Base-by-base conservation (phyloP, 2,797 vertebrate species). In the Gallinago nigripennis region DNA sequence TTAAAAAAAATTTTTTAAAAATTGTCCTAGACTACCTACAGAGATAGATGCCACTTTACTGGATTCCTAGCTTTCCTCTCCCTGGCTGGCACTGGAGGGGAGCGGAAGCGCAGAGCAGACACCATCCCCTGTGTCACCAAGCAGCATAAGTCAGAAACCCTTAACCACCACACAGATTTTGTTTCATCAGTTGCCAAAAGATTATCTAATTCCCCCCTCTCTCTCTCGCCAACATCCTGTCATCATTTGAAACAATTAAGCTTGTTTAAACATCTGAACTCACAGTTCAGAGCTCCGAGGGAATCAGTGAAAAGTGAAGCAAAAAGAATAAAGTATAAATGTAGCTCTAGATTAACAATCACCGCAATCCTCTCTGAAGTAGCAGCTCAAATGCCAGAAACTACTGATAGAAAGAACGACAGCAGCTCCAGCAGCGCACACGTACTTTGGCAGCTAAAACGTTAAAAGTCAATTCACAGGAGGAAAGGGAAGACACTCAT, bases 141-240 rank as follows among this genome's bases (percentile, higher is more conserved):
- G 50, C 24, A 48, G 7, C 16, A 2, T 11, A 82, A 85, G 16
- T 69, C 50, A 87, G 78, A 87, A 82, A 85, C 33, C 25, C 82
- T 81, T 56, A 82, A 69, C 46, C 76, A 57, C n/a, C 81, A 30
- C 16, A 50, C 12, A 87, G 77, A 86, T 80, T 96, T 77, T 54
- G 51, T 90, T 97, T 96, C 70, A 95, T 95, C 80, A 46, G 24
- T 30, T 91, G 92, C 91, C 95, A 96, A 72, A 80, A 92, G 50
- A 82, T 93, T 87, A 85, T 89, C 71, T 46, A 50, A 68, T 54
- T 90, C 45, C 64, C 24, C 43, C 21, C 43, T 37, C 51, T 72
- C 35, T 35, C 53, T 72, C 66, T 64, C 0, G 19, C 88, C 90
- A 96, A 92, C 86, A 92, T 95, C 90, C 92, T 85, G 82, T 94